Percentiles rank a stretch among this genome's conserved stretches.
Conservation (phyloP, 2,797 vertebrate genomes). For the Trichosurus vulpecula region DNA sequence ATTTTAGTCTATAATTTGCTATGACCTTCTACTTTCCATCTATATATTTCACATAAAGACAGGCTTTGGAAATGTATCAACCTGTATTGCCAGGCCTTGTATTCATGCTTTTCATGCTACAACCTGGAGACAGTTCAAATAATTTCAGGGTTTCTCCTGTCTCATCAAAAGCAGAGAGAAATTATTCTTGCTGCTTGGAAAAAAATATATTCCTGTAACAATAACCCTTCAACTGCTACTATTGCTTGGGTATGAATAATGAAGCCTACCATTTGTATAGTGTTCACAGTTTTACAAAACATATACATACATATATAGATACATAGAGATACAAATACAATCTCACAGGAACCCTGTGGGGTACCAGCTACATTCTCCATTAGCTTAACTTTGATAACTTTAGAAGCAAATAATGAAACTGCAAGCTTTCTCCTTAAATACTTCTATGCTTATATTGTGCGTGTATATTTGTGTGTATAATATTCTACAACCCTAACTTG, state of each 20-base stretch:
- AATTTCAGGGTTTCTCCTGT: conserved; percentile 43
- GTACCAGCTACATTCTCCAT: background rate
- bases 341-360: background rate
- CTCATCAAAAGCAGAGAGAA: conserved; percentile 56
- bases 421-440: background rate
- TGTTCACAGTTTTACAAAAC: background rate
- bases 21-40: conserved; percentile 29
- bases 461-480: too few species aligned
- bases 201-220: background rate
- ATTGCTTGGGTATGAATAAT: background rate
- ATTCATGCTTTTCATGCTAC: conserved; percentile 47
- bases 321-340: background rate
- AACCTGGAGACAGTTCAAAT: conserved; percentile 28
- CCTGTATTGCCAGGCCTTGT: conserved; percentile 40
- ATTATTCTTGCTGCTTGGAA: conserved; percentile 25
- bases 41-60: conserved; percentile 53
- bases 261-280: background rate
- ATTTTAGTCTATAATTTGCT: conserved; percentile 30
- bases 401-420: background rate
- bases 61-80: conserved; percentile 32
- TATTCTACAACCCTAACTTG: background rate
- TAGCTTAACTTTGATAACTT: background rate
- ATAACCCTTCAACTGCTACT: background rate
- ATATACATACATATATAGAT: background rate
- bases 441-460: background rate